These are phyloP conservation scores for Caranx ignobilis DNA, from an alignment of 2,113 vertebrate genomes.

Conservation along the genomic window DNA sequence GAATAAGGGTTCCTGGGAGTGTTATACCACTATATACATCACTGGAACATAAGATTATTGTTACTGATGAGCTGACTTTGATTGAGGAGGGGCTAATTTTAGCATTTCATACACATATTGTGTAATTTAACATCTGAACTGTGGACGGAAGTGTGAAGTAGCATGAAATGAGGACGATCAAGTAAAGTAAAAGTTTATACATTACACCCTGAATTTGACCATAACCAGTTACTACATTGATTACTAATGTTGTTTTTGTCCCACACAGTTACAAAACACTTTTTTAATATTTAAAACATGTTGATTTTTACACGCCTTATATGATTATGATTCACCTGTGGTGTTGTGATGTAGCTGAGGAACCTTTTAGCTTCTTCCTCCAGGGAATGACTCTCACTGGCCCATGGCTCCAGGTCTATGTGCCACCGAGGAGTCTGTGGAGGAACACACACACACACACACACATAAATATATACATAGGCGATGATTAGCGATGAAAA, in stretches of 20 bases:
- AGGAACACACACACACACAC: constrained; percentile 30
- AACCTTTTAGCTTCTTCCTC: constrained; percentile 91
- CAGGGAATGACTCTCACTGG: constrained; percentile 86
- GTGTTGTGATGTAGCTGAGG: constrained; percentile 91
- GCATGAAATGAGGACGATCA: no score
- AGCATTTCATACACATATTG: no score
- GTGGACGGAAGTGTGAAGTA: no score
- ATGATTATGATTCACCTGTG: constrained; percentile 84
- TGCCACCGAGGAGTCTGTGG: constrained; percentile 89
- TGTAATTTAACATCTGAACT: no score
- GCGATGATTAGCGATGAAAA: constrained; percentile 12
- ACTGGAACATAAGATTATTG: no score
- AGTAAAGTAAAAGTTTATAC: neutral
- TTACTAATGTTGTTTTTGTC: neutral
- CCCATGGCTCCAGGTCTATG: constrained; percentile 92
- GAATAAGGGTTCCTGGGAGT: no score
- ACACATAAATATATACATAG: constrained; percentile 10
- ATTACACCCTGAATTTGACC: no score
- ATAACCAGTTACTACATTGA: neutral
- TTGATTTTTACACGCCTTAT: neutral
- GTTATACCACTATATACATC: no score
- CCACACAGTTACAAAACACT: neutral
- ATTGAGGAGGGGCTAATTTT: no score
- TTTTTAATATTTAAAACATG: no score
- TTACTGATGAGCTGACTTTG: no score